Percentiles rank a stretch among this genome's conserved stretches.
Evolutionary conservation across 2,888 invertebrate genomes (phyloP).

Genomic region (Diaprepes abbreviatus): DNA sequence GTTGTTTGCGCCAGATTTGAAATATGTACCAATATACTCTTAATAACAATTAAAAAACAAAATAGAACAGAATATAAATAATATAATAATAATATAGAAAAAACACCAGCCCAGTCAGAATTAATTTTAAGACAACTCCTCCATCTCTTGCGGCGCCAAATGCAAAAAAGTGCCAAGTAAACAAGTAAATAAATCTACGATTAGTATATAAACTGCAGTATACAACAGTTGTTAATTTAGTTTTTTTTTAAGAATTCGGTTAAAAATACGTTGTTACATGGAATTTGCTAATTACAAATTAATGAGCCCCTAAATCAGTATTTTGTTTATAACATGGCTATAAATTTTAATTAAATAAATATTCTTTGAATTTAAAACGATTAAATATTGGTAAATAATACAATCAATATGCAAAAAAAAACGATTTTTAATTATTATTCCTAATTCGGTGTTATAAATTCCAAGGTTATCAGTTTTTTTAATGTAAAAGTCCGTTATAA

Average conservation of each 20-base stretch:
- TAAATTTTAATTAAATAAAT: not conserved
- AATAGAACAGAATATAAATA: too few species aligned
- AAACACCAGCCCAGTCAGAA: too few species aligned
- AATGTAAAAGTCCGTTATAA: slow-evolving; percentile 1
- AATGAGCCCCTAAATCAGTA: not conserved
- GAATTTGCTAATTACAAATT: not conserved
- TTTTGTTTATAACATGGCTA: not conserved
- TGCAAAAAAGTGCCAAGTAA: too few species aligned
- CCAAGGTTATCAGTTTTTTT: not conserved
- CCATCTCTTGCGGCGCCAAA: too few species aligned
- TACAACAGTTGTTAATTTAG: too few species aligned
- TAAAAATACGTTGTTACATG: not conserved
- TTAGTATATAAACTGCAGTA: too few species aligned
- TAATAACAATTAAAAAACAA: too few species aligned
- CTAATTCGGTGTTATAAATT: slow-evolving; percentile 4
- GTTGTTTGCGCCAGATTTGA: too few species aligned
- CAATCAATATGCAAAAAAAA: not conserved
- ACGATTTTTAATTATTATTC: slow-evolving; percentile 1
- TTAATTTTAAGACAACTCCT: too few species aligned
- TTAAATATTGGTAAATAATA: not conserved
- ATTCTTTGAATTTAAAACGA: not conserved
- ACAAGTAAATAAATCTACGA: too few species aligned
- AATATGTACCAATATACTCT: too few species aligned
- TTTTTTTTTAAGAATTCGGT: not conserved
- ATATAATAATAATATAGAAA: too few species aligned